phyloP scores from a whole-genome alignment of 2,888 invertebrate species.

The Epirrita christyi region DNA sequence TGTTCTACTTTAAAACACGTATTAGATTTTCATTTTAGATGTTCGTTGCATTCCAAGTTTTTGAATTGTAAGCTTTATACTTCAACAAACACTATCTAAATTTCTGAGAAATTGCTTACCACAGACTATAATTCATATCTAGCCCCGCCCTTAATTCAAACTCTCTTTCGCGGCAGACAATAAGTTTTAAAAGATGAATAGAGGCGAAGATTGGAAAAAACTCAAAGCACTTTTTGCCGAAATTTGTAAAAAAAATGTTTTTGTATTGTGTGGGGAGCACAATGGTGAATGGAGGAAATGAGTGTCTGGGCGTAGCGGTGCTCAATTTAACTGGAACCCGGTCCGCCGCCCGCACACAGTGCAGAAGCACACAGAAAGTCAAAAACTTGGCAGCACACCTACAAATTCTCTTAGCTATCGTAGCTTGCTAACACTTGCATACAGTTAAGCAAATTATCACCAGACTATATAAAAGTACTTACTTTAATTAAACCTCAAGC shows the following conservation, averaged over 20 bases:
- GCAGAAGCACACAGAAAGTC: constrained; percentile 3
- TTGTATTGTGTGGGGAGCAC: constrained; percentile 82
- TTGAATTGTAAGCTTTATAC: too few relatives aligned
- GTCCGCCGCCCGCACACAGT: constrained; percentile 48
- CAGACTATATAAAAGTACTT: too few relatives aligned
- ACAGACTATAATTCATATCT: constrained; percentile 22
- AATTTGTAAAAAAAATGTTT: constrained; percentile 82
- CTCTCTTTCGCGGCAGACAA: constrained; percentile 70
- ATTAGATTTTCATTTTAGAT: too few relatives aligned
- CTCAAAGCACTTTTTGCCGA: constrained; percentile 82
- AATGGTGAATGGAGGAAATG: constrained; percentile 82
- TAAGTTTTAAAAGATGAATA: constrained; percentile 77
- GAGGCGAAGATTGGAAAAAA: constrained; percentile 82
- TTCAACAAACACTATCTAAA: not conserved
- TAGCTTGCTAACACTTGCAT: too few relatives aligned
- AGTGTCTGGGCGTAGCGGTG: constrained; percentile 79
- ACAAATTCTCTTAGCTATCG: too few relatives aligned
- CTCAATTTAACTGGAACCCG: constrained; percentile 79
- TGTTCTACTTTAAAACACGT: too few relatives aligned
- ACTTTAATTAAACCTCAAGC: too few relatives aligned
- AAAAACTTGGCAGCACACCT: not conserved
- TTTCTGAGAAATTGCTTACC: constrained; percentile 21
- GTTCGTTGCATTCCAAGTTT: too few relatives aligned
- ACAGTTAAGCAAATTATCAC: too few relatives aligned
- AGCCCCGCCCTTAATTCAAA: constrained; percentile 47